A percentile compares a stretch with the other conserved stretches of the same genome.
Conservation (phyloP, 2,797 vertebrate genomes). For the Mormyrops boulengeri region DNA sequence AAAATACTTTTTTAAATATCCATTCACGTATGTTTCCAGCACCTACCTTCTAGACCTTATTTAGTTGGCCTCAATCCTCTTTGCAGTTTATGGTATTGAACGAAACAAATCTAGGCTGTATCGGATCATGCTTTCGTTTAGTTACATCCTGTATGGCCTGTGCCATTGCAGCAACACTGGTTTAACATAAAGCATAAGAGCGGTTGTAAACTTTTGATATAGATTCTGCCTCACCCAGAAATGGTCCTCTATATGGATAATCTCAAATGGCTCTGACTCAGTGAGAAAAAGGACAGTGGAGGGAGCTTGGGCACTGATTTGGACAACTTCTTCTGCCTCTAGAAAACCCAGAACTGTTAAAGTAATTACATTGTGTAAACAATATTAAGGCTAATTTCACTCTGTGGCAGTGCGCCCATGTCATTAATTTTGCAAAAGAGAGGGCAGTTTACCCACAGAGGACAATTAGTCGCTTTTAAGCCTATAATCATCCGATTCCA, state of each 20-base stretch:
- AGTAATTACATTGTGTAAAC: slow-evolving; percentile 35
- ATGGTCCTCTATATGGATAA: background rate
- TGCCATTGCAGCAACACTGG: background rate
- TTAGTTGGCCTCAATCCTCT: background rate
- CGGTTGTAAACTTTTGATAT: background rate
- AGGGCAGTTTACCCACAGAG: slow-evolving; percentile 38
- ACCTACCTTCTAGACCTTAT: background rate
- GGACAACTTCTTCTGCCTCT: slow-evolving; percentile 18
- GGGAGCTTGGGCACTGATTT: background rate
- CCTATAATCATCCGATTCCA: slow-evolving; percentile 40
- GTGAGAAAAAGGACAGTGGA: background rate
- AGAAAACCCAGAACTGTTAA: slow-evolving; percentile 16
- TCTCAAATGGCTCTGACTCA: background rate
- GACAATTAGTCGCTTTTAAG: slow-evolving; percentile 40
- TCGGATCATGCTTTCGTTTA: background rate
- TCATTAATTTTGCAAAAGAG: slow-evolving; percentile 42
- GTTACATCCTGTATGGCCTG: background rate
- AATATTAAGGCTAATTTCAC: slow-evolving; percentile 25
- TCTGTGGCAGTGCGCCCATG: slow-evolving; percentile 36
- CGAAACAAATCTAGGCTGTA: background rate
- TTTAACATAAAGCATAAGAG: background rate
- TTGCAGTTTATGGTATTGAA: background rate
- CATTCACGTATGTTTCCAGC: background rate
- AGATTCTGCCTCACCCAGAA: background rate
- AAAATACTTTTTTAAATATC: background rate